A percentile compares a stretch with the other conserved stretches of the same genome.
Conservation (phyloP, 2,113 vertebrate species). For the Erythrocercus mccallii region DNA sequence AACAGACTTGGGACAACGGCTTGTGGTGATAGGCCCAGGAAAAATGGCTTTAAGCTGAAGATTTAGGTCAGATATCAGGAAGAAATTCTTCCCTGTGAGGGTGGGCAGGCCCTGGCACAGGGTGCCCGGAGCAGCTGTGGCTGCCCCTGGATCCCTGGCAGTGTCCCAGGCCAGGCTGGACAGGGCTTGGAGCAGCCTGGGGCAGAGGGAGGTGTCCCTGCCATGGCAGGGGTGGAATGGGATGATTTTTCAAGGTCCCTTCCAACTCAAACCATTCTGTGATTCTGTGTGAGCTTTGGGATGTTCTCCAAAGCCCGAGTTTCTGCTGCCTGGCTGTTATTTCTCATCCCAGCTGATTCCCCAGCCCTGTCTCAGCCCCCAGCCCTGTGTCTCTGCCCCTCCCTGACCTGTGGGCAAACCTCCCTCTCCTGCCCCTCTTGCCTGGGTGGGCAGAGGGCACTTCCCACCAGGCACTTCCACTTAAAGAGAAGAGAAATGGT, state of each 20-base stretch:
- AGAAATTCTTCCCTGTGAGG: accelerated
- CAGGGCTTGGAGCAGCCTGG: accelerated
- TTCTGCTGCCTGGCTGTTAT: background rate
- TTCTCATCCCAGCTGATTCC: background rate
- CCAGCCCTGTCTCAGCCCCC: background rate
- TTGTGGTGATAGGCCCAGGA: no score
- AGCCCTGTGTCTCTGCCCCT: background rate
- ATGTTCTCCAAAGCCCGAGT: background rate
- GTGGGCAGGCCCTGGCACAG: accelerated
- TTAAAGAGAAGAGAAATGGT: background rate
- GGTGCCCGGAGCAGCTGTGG: background rate
- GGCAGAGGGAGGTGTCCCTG: accelerated
- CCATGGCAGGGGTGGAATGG: accelerated
- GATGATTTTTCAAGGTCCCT: accelerated
- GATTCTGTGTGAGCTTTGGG: background rate
- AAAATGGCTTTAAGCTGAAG: no score
- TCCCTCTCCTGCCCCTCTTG: background rate
- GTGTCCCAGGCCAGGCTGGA: background rate
- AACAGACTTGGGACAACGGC: no score
- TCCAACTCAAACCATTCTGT: background rate
- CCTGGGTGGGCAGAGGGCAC: background rate
- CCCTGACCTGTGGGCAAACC: background rate
- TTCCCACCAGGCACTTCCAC: background rate
- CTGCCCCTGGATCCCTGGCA: background rate
- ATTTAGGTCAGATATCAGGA: background rate